Evolutionary conservation across 1,140 invertebrate genomes (phyloP).

Genomic region (Anoplophora glabripennis): DNA sequence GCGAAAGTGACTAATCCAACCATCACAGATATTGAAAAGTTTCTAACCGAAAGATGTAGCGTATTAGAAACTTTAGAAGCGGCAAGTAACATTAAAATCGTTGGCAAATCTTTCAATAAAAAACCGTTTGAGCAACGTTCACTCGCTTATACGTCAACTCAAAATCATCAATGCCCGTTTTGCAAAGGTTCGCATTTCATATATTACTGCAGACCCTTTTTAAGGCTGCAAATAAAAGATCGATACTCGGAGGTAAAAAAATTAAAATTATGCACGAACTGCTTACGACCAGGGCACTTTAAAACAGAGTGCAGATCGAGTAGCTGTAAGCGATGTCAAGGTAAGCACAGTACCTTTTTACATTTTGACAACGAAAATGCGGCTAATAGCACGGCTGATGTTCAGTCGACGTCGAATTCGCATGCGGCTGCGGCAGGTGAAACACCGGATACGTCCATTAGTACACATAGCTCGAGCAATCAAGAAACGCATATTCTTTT

Average conservation of each 20-base stretch:
- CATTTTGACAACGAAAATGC: not conserved
- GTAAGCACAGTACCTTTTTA: conserved; percentile 12
- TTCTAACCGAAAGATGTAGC: conserved; percentile 13
- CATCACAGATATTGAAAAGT: conserved; percentile 1
- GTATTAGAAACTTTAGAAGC: conserved; percentile 13
- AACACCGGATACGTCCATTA: no score
- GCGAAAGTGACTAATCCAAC: conserved; percentile 2
- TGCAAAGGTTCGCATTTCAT: conserved; percentile 20
- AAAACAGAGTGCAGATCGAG: not conserved
- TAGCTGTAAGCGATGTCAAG: conserved; percentile 1
- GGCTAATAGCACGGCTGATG: no score
- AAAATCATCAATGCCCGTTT: conserved; percentile 6
- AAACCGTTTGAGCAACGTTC: conserved; percentile 5
- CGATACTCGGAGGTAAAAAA: conserved; percentile 7
- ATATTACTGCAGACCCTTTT: conserved; percentile 15
- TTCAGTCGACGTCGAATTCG: no score
- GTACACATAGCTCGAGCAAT: no score
- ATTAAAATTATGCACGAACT: conserved; percentile 12
- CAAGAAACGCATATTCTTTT: no score
- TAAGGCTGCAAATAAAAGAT: conserved; percentile 3
- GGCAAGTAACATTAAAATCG: not conserved
- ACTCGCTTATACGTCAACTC: not conserved
- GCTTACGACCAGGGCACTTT: conserved; percentile 3
- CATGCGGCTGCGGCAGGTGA: no score
- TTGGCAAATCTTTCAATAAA: not conserved